Base-by-base conservation (phyloP, 1,140 invertebrate species). In the Zaprionus ornatus region DNA sequence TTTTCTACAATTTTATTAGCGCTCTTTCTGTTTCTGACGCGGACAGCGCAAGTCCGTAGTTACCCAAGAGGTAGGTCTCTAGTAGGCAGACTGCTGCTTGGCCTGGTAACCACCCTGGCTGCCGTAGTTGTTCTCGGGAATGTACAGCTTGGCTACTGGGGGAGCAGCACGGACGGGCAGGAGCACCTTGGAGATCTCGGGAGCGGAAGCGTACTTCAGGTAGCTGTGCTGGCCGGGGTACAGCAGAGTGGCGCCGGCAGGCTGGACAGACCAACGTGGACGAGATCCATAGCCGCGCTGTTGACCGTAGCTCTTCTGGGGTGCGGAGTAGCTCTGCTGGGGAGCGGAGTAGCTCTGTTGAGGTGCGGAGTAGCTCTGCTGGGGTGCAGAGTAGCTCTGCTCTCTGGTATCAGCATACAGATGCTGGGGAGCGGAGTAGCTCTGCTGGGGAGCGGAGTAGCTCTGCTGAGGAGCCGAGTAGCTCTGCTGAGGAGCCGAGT, bases 201-300 rank as follows among this genome's bases (percentile, higher is more conserved):
- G 67, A 6, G 86, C 79, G 13, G 86, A 85, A 13, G 69, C 62
- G 40, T 75, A 82, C 13, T 79, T 80, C 9, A 69, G 77, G 72
- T 90, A 90, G 74, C 67, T 77, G 82, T 85, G 85, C 74, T 80
- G 82, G 48, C 86, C 82, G 70, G 87, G 87, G 25, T 90, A 82
- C 42, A 90, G 63, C 13, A 90, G 75, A 23, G 86, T 78, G 59
- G 87, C 86, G 56, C 82, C 82, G 52, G 87, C 86, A n/a, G 87
- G 79, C 79, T 90, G 82, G 42, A 90, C 85, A 7, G 85, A 68
- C 61, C 62, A 88, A n/a, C 84, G 71, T 21, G 80, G 77, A 65
- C 66, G 82, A 54, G 63, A 77, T 29, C 57, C 79, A 32, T 59
- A 69, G 56, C 59, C 54, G 50, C 73, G 64, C 52, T 66, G 48